A percentile compares a stretch with the other conserved stretches of the same genome.
Conservation (phyloP, 2,113 vertebrate species). For the Terrapene triunguis region DNA sequence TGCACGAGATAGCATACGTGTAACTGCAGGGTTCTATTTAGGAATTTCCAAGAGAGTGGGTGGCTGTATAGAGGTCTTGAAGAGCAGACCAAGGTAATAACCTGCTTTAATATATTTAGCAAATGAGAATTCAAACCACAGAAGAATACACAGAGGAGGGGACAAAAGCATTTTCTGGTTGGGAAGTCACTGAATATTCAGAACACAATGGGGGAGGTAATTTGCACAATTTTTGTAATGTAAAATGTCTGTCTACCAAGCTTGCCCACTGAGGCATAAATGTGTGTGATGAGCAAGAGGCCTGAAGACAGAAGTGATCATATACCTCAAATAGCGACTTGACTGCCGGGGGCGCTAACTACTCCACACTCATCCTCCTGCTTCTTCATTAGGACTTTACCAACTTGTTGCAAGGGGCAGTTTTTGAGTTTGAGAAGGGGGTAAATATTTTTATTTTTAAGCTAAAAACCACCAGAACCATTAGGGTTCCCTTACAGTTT, state of each 20-base stretch:
- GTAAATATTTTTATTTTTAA: not conserved
- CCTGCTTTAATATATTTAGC: not conserved
- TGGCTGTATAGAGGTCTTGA: not conserved
- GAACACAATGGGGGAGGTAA: not conserved
- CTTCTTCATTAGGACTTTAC: not conserved
- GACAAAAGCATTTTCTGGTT: not conserved
- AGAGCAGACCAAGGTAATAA: not conserved
- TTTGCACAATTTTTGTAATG: not conserved
- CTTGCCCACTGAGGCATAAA: not conserved
- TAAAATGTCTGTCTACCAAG: not conserved
- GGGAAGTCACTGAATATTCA: not conserved
- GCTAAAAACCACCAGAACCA: not conserved
- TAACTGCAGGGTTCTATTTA: not conserved
- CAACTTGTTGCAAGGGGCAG: not conserved
- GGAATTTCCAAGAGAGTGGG: not conserved
- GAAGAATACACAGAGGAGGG: not conserved
- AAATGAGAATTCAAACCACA: not conserved
- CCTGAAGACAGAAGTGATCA: not conserved
- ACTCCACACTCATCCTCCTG: not conserved
- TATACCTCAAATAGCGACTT: not conserved
- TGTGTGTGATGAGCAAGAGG: not conserved
- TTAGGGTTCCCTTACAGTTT: not conserved
- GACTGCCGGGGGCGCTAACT: not conserved
- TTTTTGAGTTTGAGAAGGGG: not conserved
- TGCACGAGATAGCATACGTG: not conserved